Evolutionary conservation across 2,888 invertebrate species (phyloP), one percentile per base, ranked within the genome.

Genomic region (Ceraclea dissimilis): DNA sequence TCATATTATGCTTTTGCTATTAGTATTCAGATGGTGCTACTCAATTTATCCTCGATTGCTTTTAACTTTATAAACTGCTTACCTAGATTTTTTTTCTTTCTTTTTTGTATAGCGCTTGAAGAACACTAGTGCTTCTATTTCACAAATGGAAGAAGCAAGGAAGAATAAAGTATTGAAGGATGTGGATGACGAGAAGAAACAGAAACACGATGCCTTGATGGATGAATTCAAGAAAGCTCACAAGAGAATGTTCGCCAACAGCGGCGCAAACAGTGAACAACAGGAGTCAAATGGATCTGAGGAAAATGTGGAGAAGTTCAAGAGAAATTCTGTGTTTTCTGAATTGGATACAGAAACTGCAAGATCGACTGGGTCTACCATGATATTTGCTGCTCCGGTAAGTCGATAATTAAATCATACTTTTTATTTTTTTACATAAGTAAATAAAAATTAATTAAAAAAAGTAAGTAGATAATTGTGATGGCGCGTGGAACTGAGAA

Each of bases 181-280:
- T 62, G 77, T 71, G 20, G 81, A 81, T 62, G 77, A 79, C 52
- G 84, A 85, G 60, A 81, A 83, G 67, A 80, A 82, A 64, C 81
- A 82, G 65, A 83, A 85, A 63, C 89, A 89, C 66, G 81, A 82
- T 63, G 86, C 86, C 64, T 72, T 93, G 61, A 93, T 93, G 88
- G 87, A 92, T 70, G 93, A 93, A 73, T 93, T 93, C 70, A 90
- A 89, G 70, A 85, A 86, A 67, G 91, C 90, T 4, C 92, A 93
- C 72, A 81, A 84, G 65, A 89, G 87, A 76, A 93, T 93, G 92
- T 93, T 93, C 69, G 78, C 80, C 49, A 54, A 47, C 39, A 46
- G 20, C 19, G n/a, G 20, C 11, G 21, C 0, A 19, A 22, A 11
- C 17, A 26, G 5, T 13, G 16, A 26, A 21, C 4, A 20, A 5